Percentiles rank a stretch among this genome's conserved stretches.
Evolutionary conservation across 2,888 invertebrate species (phyloP).

Genomic region (Hyposoter dolosus): DNA sequence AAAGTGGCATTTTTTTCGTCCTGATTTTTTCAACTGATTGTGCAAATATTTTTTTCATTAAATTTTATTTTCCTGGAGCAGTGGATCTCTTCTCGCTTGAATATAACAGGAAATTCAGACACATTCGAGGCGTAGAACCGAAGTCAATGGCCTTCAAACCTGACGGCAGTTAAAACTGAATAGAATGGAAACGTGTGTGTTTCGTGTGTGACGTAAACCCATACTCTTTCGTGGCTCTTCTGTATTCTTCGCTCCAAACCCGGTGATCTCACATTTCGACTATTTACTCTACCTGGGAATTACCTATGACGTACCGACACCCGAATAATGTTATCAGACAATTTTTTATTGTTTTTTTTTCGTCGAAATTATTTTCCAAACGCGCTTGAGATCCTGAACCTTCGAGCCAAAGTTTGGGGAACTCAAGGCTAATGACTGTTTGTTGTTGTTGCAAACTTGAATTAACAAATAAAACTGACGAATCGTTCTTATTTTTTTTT

Average conservation of each 20-base stretch:
- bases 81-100: neutral
- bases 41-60: neutral
- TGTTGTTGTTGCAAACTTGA: neutral
- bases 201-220: neutral
- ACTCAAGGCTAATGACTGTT: neutral
- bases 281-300: neutral
- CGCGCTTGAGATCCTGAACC: neutral
- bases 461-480: neutral
- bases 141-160: slow-evolving; percentile 15
- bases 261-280: slow-evolving; percentile 19
- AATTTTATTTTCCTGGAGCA: neutral
- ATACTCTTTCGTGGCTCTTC: neutral
- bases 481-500: neutral
- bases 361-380: neutral
- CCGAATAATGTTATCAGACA: neutral
- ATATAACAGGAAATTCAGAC: neutral
- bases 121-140: neutral
- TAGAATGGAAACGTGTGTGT: slow-evolving; percentile 10
- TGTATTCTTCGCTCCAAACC: neutral
- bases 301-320: neutral
- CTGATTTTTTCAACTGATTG: neutral
- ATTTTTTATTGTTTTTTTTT: slow-evolving; percentile 10
- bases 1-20: slow-evolving; percentile 12
- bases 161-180: neutral
- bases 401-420: neutral